phyloP scores from a whole-genome alignment of 2,888 invertebrate genomes.

The Malachius bipustulatus region DNA sequence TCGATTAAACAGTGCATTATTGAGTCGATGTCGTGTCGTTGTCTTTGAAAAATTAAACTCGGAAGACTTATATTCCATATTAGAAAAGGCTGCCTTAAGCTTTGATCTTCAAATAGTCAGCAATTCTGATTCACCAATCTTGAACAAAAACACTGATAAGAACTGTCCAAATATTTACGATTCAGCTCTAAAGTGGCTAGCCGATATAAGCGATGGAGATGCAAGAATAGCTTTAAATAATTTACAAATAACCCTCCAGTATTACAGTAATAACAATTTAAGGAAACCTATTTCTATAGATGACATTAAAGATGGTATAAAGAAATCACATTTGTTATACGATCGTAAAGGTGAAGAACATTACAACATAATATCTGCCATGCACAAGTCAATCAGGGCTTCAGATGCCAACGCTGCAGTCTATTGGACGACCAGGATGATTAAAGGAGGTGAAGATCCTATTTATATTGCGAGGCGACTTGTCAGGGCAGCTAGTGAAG shows the following conservation, averaged over 20 bases:
- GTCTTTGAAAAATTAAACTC: conserved; percentile 56
- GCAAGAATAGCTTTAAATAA: conserved; percentile 67
- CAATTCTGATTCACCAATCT: too few relatives aligned
- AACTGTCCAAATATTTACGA: too few relatives aligned
- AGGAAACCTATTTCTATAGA: conserved; percentile 45
- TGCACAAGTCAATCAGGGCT: conserved; percentile 73
- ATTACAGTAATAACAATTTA: conserved; percentile 35
- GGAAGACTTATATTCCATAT: conserved; percentile 47
- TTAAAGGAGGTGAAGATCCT: conserved; percentile 71
- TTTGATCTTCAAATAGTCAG: conserved; percentile 22
- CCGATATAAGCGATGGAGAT: conserved; percentile 71
- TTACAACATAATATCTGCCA: conserved; percentile 69
- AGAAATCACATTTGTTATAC: conserved; percentile 66
- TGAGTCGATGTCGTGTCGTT: conserved; percentile 68
- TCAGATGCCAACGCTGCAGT: conserved; percentile 69
- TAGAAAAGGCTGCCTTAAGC: conserved; percentile 33
- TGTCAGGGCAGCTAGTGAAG: conserved; percentile 64
- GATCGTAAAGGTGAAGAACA: conserved; percentile 73
- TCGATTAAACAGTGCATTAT: conserved; percentile 63
- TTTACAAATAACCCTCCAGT: conserved; percentile 56
- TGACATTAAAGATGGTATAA: conserved; percentile 60
- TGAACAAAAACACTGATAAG: too few relatives aligned
- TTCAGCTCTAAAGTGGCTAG: conserved; percentile 54
- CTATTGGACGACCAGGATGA: conserved; percentile 71
- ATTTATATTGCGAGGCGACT: conserved; percentile 63